Evolutionary conservation across 2,888 invertebrate species (phyloP).

Genomic region (Mythimna pallens): DNA sequence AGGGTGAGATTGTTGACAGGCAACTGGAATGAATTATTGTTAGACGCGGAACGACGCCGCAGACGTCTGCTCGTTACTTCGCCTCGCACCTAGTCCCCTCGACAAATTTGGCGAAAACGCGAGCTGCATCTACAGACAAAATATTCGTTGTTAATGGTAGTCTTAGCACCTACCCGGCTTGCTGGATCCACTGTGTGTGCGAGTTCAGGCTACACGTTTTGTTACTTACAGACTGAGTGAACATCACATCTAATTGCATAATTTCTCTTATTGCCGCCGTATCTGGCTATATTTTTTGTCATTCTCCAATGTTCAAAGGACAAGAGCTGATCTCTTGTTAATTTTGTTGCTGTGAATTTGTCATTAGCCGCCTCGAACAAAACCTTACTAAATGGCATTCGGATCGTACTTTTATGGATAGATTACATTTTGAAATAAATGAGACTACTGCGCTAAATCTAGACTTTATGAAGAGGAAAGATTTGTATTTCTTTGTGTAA

Average conservation of each 20-base stretch:
- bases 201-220: constrained; percentile 9
- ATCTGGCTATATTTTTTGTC: neutral
- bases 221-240: neutral
- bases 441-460: constrained; percentile 17
- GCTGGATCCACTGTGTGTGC: neutral
- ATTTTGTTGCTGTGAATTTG: neutral
- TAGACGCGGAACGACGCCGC: constrained; percentile 66
- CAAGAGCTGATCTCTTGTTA: neutral
- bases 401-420: neutral
- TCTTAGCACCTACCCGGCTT: constrained; percentile 6
- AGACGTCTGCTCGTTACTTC: constrained; percentile 67
- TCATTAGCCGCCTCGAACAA: neutral
- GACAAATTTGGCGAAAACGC: constrained; percentile 68
- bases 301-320: neutral
- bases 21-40: constrained; percentile 71
- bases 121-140: constrained; percentile 55
- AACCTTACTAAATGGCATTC: neutral
- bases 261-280: neutral
- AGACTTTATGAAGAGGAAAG: too few relatives aligned
- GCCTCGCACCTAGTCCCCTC: constrained; percentile 58
- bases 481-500: too few relatives aligned
- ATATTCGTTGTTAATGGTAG: constrained; percentile 35
- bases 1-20: constrained; percentile 67
- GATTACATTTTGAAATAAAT: constrained; percentile 3
- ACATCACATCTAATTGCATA: constrained; percentile 6